These are phyloP conservation scores for Microvelia longipes DNA, from an alignment of 1,140 invertebrate genomes.

Conservation along the genomic window DNA sequence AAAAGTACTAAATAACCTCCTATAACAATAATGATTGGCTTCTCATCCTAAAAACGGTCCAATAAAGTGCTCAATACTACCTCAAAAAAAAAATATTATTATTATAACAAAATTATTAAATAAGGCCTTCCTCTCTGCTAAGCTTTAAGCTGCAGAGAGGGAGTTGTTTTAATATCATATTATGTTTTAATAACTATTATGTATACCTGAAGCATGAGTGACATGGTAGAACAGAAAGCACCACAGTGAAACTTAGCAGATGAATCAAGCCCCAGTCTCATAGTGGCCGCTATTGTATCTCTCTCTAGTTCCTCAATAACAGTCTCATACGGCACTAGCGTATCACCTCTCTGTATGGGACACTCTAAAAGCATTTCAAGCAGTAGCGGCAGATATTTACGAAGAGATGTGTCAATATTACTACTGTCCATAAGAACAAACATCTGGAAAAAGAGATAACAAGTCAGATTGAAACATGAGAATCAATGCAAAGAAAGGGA, in stretches of 20 bases:
- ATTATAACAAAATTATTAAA: no score
- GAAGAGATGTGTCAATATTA: slow-evolving; percentile 37
- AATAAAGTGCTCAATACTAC: no score
- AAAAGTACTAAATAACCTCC: no score
- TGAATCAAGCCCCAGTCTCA: slow-evolving; percentile 42
- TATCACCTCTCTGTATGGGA: slow-evolving; percentile 39
- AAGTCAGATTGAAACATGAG: no score
- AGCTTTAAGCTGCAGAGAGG: no score
- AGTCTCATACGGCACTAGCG: slow-evolving; percentile 48
- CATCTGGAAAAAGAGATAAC: slow-evolving; percentile 39
- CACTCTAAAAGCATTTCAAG: slow-evolving; percentile 53
- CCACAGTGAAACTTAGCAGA: slow-evolving; percentile 42
- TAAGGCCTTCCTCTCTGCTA: no score
- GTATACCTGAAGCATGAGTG: slow-evolving; percentile 38
- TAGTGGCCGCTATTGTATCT: slow-evolving; percentile 46
- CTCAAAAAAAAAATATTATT: no score
- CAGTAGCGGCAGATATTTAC: slow-evolving; percentile 54
- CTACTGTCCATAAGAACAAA: slow-evolving; percentile 55
- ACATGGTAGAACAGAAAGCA: slow-evolving; percentile 40
- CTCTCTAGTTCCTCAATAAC: slow-evolving; percentile 57
- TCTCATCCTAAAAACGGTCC: no score
- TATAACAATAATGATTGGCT: no score
- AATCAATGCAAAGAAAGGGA: no score
- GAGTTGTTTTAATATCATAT: no score
- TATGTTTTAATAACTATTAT: no score